Conservation (phyloP, 2,797 vertebrate species). For the Nannoperca obscura region DNA sequence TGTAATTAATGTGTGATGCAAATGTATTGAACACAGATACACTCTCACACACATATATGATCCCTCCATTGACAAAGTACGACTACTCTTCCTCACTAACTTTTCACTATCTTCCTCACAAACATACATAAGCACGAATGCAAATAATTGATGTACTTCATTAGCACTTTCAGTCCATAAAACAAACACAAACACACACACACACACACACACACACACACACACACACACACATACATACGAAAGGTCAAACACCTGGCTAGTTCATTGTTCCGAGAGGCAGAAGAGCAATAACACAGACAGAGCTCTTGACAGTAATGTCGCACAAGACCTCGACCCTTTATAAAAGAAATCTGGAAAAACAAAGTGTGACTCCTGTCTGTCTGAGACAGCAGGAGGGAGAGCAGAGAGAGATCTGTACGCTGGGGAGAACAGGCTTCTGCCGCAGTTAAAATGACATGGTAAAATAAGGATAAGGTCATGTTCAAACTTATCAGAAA, state of each 20-base stretch:
- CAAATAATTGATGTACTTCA: not conserved
- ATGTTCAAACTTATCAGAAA: slow-evolving; percentile 12
- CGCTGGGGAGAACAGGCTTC: slow-evolving; percentile 3
- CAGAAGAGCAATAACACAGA: slow-evolving; percentile 7
- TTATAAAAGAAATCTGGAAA: not conserved
- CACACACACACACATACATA: no score
- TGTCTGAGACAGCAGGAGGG: not conserved
- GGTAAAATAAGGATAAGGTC: not conserved
- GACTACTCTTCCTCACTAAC: not conserved
- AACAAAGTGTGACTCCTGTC: slow-evolving; percentile 9
- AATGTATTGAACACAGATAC: not conserved
- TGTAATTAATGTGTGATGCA: not conserved
- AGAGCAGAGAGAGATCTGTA: not conserved
- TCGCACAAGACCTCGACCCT: not conserved
- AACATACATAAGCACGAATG: not conserved
- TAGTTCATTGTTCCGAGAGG: not conserved
- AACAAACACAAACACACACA: not conserved
- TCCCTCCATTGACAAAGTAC: slow-evolving; percentile 8
- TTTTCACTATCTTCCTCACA: not conserved
- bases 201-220: not conserved
- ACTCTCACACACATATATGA: not conserved
- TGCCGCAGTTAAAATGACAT: not conserved
- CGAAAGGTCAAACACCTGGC: not conserved
- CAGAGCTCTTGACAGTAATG: not conserved
- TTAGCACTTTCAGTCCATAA: not conserved